Evolutionary conservation across 2,113 vertebrate genomes (phyloP).

Genomic region (Alligator mississippiensis): DNA sequence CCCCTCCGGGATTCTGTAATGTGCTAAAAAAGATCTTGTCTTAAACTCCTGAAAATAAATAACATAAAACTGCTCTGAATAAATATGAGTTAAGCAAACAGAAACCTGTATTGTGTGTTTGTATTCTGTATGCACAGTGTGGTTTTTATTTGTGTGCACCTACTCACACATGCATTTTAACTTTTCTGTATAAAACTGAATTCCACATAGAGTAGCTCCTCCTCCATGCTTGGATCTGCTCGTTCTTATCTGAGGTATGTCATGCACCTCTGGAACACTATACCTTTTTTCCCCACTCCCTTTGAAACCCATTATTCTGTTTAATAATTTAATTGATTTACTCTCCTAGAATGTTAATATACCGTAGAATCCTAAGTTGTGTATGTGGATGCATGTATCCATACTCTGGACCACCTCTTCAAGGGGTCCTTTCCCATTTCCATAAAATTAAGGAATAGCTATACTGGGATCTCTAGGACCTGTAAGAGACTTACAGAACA

Average conservation of each 20-base stretch:
- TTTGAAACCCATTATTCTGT: not conserved
- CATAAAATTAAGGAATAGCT: no score
- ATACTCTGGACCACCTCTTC: no score
- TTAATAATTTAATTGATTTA: not conserved
- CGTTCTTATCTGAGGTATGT: not conserved
- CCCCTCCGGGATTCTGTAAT: conserved; percentile 74
- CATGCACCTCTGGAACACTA: not conserved
- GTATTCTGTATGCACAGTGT: conserved; percentile 33
- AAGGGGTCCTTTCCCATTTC: no score
- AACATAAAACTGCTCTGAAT: conserved; percentile 72
- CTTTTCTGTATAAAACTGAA: conserved; percentile 62
- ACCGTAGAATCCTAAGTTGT: no score
- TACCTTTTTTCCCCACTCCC: not conserved
- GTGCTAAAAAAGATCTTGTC: conserved; percentile 75
- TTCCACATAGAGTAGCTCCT: not conserved
- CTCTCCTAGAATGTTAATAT: no score
- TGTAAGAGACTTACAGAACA: no score
- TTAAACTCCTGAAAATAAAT: conserved; percentile 74
- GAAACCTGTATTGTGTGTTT: conserved; percentile 65
- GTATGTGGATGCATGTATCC: no score
- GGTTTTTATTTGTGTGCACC: conserved; percentile 15
- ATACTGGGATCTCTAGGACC: no score
- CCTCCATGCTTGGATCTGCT: not conserved
- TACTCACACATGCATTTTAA: not conserved
- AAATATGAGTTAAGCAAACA: conserved; percentile 69